Evolutionary conservation across 2,113 vertebrate species (phyloP).

Genomic region (Irena cyanogastra): DNA sequence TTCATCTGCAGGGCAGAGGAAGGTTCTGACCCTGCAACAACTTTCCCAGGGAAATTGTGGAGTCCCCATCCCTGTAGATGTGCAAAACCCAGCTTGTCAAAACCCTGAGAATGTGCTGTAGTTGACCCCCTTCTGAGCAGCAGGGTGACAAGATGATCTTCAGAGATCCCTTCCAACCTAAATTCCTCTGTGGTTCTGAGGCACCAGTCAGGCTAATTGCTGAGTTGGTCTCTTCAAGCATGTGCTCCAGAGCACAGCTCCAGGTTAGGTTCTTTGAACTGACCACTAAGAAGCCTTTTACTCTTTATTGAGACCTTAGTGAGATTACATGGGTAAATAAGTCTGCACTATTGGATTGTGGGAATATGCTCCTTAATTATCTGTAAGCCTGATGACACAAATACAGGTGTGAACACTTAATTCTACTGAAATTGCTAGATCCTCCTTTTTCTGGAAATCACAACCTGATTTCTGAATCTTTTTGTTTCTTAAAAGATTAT

Average conservation of each 20-base stretch:
- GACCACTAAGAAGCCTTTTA: not conserved
- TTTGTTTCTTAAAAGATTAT: not conserved
- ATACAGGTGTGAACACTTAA: not conserved
- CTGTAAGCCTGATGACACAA: not conserved
- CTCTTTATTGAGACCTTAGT: not conserved
- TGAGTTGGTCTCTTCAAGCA: not conserved
- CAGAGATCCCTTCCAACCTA: not conserved
- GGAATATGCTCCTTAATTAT: not conserved
- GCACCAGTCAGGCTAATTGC: not conserved
- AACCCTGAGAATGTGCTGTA: not conserved
- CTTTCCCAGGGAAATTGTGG: not conserved
- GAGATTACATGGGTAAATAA: not conserved
- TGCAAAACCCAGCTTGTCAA: not conserved
- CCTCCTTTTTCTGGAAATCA: not conserved
- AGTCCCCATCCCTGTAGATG: not conserved
- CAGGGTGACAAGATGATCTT: not conserved
- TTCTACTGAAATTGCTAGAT: not conserved
- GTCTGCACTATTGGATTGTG: not conserved
- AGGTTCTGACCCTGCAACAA: not conserved
- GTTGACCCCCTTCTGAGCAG: rapidly evolving
- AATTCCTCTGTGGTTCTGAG: not conserved
- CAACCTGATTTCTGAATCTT: not conserved
- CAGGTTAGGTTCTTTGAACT: not conserved
- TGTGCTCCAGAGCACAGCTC: not conserved
- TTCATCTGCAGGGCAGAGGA: not conserved